Percentiles rank a stretch among this genome's conserved stretches.
Conservation (phyloP, 92 coral and sea anemone genomes). For the Porites evermanni region DNA sequence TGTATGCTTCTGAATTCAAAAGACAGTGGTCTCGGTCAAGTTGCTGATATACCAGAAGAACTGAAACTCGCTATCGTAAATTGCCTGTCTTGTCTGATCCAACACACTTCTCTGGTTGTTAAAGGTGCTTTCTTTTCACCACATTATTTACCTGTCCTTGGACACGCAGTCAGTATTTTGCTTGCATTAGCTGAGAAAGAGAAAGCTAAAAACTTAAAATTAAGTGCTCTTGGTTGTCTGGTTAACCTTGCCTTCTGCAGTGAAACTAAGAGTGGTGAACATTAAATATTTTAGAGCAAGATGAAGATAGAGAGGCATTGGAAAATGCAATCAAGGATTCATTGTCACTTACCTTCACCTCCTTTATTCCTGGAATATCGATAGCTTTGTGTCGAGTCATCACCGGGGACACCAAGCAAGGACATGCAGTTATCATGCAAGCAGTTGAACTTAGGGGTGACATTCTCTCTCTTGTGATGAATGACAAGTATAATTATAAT, state of each 20-base stretch:
- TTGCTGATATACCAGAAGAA: slow-evolving; percentile 82
- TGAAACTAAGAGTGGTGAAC: slow-evolving; percentile 15
- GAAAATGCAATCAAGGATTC: slow-evolving; percentile 43
- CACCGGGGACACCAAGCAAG: slow-evolving; percentile 74
- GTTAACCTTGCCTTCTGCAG: slow-evolving; percentile 69
- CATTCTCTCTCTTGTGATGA: slow-evolving; percentile 79
- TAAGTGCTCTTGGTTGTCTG: slow-evolving; percentile 79
- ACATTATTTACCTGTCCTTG: slow-evolving; percentile 82
- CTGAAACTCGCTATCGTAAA: slow-evolving; percentile 67
- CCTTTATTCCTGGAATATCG: slow-evolving; percentile 96
- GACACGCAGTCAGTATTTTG: slow-evolving; percentile 81
- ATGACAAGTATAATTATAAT: slow-evolving; percentile 74
- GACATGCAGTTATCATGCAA: slow-evolving; percentile 71
- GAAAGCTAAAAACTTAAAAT: slow-evolving; percentile 70
- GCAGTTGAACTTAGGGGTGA: slow-evolving; percentile 79
- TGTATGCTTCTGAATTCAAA: slow-evolving; percentile 78
- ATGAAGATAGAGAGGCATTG: slow-evolving; percentile 29
- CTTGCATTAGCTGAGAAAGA: slow-evolving; percentile 82
- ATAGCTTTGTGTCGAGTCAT: slow-evolving; percentile 71
- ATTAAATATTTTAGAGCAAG: not conserved
- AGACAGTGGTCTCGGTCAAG: slow-evolving; percentile 72
- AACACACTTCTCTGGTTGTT: slow-evolving; percentile 67
- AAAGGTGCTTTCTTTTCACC: slow-evolving; percentile 76
- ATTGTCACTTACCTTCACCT: slow-evolving; percentile 72
- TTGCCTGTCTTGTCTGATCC: slow-evolving; percentile 74